Conservation (phyloP, 37 sponge, comb jelly and placozoan species). For the Tethya wilhelma region DNA sequence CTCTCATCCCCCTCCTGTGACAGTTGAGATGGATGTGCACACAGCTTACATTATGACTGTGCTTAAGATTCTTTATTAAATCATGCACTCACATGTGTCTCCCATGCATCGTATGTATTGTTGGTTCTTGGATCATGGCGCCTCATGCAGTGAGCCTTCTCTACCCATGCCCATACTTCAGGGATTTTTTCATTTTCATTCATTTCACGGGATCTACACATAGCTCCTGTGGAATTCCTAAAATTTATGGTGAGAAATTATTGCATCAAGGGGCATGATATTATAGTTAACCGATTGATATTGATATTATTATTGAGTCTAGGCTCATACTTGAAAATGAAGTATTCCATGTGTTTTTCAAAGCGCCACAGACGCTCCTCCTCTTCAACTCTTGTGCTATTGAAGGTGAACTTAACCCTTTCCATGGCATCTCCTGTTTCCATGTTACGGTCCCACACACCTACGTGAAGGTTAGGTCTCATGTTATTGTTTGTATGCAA, state of each 20-base stretch:
- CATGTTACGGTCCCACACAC: constrained; percentile 1
- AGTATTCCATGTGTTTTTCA: background rate
- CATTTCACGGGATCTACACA: background rate
- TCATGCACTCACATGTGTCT: background rate
- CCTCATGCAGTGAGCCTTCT: background rate
- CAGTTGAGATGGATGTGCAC: background rate
- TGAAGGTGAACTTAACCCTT: background rate
- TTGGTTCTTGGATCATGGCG: background rate
- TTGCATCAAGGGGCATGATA: background rate
- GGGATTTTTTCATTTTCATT: background rate
- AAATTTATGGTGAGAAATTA: background rate
- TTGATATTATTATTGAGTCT: background rate
- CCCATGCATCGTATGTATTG: constrained; percentile 7
- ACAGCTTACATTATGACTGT: background rate
- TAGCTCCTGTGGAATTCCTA: background rate
- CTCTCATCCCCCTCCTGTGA: background rate
- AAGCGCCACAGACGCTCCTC: background rate
- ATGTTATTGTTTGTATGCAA: no score
- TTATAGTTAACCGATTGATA: background rate
- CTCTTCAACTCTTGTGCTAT: background rate
- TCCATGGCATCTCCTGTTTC: background rate
- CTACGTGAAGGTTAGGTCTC: no score
- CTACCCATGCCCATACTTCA: background rate
- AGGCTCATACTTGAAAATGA: background rate
- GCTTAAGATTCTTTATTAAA: background rate